These are phyloP conservation scores for Elegia similella DNA, from an alignment of 2,888 invertebrate species.

Conservation along the genomic window DNA sequence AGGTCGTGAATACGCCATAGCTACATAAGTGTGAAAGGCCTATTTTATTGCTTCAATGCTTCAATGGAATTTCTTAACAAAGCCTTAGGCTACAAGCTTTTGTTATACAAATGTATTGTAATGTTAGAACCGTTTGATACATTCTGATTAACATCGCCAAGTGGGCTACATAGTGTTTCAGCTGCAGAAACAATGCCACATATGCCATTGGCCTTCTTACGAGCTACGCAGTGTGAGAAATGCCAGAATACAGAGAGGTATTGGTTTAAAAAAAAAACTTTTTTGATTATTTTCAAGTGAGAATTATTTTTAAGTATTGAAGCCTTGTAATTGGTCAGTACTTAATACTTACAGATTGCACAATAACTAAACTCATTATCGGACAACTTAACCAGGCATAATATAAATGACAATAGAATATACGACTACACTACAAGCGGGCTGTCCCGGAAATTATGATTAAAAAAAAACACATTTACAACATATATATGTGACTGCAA, in stretches of 20 bases:
- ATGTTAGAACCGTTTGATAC: constrained; percentile 40
- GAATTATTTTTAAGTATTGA: no score
- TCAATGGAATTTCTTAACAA: constrained; percentile 44
- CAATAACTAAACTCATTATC: no score
- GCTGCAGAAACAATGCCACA: constrained; percentile 37
- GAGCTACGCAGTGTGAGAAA: not conserved
- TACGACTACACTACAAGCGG: no score
- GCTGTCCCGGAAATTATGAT: no score
- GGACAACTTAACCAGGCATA: no score
- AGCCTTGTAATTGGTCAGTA: no score
- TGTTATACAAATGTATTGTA: constrained; percentile 51
- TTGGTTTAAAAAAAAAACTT: not conserved
- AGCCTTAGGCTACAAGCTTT: constrained; percentile 37
- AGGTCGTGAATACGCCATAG: not conserved
- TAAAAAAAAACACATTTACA: no score
- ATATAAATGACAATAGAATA: no score
- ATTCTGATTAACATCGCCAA: constrained; percentile 41
- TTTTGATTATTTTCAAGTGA: no score
- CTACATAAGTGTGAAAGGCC: constrained; percentile 35
- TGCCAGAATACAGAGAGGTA: not conserved
- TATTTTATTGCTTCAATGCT: constrained; percentile 37
- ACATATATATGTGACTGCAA: no score
- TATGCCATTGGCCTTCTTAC: constrained; percentile 33
- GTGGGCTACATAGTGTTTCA: constrained; percentile 21
- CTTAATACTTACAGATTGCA: no score